Evolutionary conservation across 2,113 vertebrate genomes (phyloP).

Genomic region (Taxidea taxus): DNA sequence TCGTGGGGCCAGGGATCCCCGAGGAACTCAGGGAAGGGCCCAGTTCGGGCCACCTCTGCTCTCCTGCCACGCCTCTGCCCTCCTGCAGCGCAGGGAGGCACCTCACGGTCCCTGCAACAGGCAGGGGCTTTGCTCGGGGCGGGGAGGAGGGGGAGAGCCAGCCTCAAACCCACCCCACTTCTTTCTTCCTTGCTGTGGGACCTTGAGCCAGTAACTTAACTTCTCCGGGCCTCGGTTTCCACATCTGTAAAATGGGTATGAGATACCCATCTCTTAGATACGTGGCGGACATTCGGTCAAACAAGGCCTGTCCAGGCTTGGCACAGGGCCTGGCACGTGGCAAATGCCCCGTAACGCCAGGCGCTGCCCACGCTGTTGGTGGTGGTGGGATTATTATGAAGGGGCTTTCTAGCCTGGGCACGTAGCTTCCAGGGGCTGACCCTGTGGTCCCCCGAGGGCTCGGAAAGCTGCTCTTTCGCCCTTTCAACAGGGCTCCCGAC

Average conservation of each 20-base stretch:
- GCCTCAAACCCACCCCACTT: background rate
- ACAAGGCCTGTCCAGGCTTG: background rate
- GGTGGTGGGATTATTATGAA: rapidly evolving
- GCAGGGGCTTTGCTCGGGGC: background rate
- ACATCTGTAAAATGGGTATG: conserved; percentile 1
- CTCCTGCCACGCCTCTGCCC: background rate
- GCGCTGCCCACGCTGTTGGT: rapidly evolving
- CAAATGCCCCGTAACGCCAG: rapidly evolving
- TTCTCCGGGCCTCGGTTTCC: background rate
- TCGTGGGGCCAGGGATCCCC: background rate
- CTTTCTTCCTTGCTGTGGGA: background rate
- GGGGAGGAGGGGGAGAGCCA: no score
- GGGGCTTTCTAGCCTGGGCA: background rate
- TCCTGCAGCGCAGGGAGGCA: background rate
- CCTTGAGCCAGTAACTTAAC: background rate
- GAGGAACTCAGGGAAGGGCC: background rate
- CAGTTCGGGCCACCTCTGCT: background rate
- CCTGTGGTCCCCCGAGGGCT: background rate
- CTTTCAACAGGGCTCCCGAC: background rate
- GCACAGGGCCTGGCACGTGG: background rate
- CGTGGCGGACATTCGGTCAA: background rate
- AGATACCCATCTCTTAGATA: background rate
- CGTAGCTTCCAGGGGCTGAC: background rate
- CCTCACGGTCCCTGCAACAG: background rate
- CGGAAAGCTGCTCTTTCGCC: background rate